These are phyloP conservation scores for Ataeniobius toweri DNA, from an alignment of 2,797 vertebrate species.

Conservation along the genomic window DNA sequence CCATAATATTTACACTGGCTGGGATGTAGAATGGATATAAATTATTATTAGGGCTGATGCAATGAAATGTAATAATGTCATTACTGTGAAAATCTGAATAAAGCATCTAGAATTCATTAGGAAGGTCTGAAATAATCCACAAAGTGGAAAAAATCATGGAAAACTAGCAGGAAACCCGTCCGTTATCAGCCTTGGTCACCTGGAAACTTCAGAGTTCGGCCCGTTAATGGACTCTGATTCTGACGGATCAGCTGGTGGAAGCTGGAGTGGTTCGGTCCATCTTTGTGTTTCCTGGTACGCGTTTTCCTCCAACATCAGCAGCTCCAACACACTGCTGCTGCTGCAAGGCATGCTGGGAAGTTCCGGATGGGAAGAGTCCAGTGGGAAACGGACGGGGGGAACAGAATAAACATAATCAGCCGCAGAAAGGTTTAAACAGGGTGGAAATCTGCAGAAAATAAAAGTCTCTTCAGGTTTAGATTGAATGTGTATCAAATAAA, in stretches of 20 bases:
- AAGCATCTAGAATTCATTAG: not conserved
- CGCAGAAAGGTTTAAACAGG: too few species aligned
- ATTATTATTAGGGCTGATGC: not conserved
- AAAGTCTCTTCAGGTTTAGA: not conserved
- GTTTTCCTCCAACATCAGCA: slow-evolving; percentile 76
- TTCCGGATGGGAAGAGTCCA: slow-evolving; percentile 26
- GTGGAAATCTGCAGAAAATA: not conserved
- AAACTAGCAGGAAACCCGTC: not conserved
- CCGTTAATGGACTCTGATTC: not conserved
- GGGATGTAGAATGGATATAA: not conserved
- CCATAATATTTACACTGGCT: not conserved
- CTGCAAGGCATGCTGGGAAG: slow-evolving; percentile 67
- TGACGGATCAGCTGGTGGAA: not conserved
- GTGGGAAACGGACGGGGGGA: not conserved
- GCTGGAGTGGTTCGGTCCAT: slow-evolving; percentile 49
- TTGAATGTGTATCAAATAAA: not conserved
- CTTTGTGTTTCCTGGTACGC: slow-evolving; percentile 54
- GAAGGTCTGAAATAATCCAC: not conserved
- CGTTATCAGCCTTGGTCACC: not conserved
- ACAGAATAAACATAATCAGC: not conserved
- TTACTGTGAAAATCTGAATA: not conserved
- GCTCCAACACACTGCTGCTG: slow-evolving; percentile 24
- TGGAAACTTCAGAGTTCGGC: not conserved
- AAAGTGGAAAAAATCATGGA: not conserved
- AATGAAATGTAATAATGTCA: not conserved